Evolutionary conservation across 2,797 vertebrate species (phyloP).

Genomic region (Peromyscus nudipes): DNA sequence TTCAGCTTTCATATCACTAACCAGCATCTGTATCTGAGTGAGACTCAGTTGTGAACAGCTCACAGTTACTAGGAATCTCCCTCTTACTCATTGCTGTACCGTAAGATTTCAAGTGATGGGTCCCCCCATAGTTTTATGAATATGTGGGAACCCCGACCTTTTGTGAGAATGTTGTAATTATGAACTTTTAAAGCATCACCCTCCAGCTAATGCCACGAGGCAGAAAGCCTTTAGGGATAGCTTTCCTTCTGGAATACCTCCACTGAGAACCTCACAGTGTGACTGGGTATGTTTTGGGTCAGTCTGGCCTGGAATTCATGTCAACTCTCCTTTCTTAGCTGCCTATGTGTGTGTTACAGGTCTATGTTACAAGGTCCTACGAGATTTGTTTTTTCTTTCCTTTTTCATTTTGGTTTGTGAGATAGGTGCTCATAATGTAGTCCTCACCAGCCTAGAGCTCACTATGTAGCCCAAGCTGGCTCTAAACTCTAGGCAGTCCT

Average conservation of each 20-base stretch:
- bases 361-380: neutral
- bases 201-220: neutral
- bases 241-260: conserved; percentile 1
- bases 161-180: neutral
- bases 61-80: neutral
- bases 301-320: neutral
- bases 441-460: neutral
- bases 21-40: neutral
- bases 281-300: neutral
- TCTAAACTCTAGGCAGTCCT: neutral
- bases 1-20: neutral
- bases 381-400: neutral
- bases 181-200: neutral
- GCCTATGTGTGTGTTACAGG: neutral
- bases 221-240: neutral
- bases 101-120: neutral
- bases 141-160: conserved; percentile 4
- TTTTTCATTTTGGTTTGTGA: neutral
- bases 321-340: neutral
- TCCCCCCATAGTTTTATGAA: neutral
- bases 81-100: neutral
- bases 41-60: neutral
- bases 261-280: neutral
- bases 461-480: neutral
- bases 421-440: neutral